Conservation (phyloP, 2,797 vertebrate genomes). For the Danio kyathit region DNA sequence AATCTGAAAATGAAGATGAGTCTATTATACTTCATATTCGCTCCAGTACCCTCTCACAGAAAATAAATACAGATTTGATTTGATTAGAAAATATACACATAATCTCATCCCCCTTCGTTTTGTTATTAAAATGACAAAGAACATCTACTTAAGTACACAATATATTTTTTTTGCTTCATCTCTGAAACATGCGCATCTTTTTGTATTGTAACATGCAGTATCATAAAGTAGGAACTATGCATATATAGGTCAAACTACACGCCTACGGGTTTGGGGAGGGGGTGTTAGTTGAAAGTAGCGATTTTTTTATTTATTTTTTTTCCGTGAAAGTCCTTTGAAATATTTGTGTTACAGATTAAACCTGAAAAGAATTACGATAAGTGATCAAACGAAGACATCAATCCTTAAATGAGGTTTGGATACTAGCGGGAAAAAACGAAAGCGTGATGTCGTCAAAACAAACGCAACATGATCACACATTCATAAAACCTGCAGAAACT, state of each 20-base stretch:
- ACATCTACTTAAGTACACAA: conserved; percentile 82
- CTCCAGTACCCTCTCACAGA: conserved; percentile 79
- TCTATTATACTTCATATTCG: conserved; percentile 80
- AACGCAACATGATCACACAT: conserved; percentile 59
- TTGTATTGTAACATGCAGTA: conserved; percentile 89
- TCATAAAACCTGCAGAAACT: conserved; percentile 58
- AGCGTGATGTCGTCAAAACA: conserved; percentile 53
- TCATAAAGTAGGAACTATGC: conserved; percentile 81
- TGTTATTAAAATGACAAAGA: conserved; percentile 87
- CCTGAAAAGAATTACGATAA: conserved; percentile 54
- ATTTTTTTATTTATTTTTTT: conserved; percentile 72
- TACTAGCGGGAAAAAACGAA: conserved; percentile 44
- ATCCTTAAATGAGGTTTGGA: background rate
- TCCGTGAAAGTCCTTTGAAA: conserved; percentile 76
- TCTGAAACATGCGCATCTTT: conserved; percentile 90
- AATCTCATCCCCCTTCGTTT: conserved; percentile 74
- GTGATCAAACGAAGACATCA: conserved; percentile 40
- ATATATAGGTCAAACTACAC: conserved; percentile 84
- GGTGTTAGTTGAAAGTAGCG: conserved; percentile 64
- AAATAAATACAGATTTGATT: conserved; percentile 83
- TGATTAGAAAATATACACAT: conserved; percentile 87
- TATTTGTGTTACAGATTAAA: conserved; percentile 43
- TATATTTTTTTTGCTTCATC: conserved; percentile 79
- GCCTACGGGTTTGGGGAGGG: conserved; percentile 78
- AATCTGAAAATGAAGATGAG: conserved; percentile 76